phyloP scores from a whole-genome alignment of 1,140 invertebrate genomes.

The Metopolophium dirhodum region DNA sequence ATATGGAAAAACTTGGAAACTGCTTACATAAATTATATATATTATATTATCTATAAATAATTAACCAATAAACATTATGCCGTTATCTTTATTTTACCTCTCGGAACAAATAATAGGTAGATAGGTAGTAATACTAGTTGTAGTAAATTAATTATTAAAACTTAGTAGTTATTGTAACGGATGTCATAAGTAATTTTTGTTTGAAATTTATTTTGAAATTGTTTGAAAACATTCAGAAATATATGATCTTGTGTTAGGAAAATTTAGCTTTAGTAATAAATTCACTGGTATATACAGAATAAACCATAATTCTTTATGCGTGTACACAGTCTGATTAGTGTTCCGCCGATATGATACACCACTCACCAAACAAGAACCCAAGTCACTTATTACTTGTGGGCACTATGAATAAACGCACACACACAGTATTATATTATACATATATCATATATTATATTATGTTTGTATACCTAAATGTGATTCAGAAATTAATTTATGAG shows the following conservation, averaged over 20 bases:
- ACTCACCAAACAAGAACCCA: neutral
- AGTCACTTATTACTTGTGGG: neutral
- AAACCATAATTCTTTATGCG: neutral
- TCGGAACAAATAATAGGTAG: neutral
- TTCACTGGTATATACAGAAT: neutral
- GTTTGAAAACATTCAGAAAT: neutral
- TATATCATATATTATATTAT: neutral
- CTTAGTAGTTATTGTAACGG: no score
- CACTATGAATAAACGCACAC: neutral
- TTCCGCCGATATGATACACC: neutral
- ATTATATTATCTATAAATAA: no score
- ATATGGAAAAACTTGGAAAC: no score
- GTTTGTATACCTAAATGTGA: neutral
- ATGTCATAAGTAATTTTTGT: no score
- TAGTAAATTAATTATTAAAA: neutral
- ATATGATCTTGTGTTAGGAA: neutral
- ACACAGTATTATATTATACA: neutral
- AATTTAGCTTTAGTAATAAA: neutral
- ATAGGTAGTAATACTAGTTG: no score
- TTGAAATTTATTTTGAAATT: neutral
- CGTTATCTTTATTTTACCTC: no score
- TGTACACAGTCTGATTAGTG: neutral
- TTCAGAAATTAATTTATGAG: neutral
- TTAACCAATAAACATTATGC: no score
- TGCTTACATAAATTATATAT: no score